Percentiles rank a stretch among this genome's conserved stretches.
Evolutionary conservation across 1,140 invertebrate genomes (phyloP).

Genomic region (Anthonomus grandis): DNA sequence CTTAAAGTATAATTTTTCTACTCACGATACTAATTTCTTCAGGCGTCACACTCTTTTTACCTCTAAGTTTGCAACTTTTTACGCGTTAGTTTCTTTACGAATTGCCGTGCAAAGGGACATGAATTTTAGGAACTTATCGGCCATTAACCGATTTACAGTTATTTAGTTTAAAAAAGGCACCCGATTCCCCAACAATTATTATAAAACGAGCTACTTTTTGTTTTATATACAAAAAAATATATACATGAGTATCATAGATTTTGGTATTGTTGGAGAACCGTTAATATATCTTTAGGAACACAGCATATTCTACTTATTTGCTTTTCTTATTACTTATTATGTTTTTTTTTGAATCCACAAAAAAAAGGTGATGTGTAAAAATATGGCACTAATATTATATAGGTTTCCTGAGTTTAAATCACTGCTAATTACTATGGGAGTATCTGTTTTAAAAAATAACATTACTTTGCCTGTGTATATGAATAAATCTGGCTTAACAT

Average conservation of each 20-base stretch:
- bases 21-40: not conserved
- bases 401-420: constrained; percentile 20
- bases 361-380: constrained; percentile 4
- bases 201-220: too few relatives aligned
- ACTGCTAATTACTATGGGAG: constrained; percentile 10
- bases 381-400: constrained; percentile 19
- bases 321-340: constrained; percentile 38
- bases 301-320: constrained; percentile 44
- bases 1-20: not conserved
- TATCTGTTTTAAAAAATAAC: not conserved
- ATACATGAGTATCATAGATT: too few relatives aligned
- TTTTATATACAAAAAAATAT: too few relatives aligned
- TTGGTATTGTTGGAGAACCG: constrained; percentile 49
- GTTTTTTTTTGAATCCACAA: not conserved
- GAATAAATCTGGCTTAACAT: too few relatives aligned
- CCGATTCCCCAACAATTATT: constrained; percentile 48
- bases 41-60: not conserved
- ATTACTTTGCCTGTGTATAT: not conserved
- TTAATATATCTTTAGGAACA: constrained; percentile 49
- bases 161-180: constrained; percentile 47
- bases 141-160: constrained; percentile 14
- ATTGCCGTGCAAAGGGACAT: constrained; percentile 21
- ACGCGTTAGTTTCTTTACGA: constrained; percentile 3
- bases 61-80: not conserved
- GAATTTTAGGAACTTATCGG: constrained; percentile 47